A percentile compares a stretch with the other conserved stretches of the same genome.
Conservation (phyloP, 2,797 vertebrate genomes). For the Erpetoichthys calabaricus region DNA sequence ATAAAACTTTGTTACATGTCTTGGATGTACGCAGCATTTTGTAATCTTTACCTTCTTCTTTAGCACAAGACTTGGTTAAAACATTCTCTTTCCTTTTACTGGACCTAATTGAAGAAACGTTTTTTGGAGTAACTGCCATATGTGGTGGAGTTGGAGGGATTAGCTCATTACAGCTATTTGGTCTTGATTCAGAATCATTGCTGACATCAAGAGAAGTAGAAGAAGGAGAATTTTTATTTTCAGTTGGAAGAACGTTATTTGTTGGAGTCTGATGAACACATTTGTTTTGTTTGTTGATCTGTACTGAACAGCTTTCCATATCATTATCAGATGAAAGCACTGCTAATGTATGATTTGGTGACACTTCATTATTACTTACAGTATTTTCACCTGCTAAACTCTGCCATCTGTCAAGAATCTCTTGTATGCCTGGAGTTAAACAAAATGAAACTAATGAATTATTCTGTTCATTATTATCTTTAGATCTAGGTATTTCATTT, state of each 20-base stretch:
- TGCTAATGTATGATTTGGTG: not conserved
- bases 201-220: conserved; percentile 12
- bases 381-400: conserved; percentile 47
- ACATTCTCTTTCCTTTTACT: conserved; percentile 7
- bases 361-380: conserved; percentile 18
- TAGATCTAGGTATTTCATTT: too few relatives aligned
- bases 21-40: conserved; percentile 11
- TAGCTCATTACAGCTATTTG: conserved; percentile 35
- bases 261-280: not conserved
- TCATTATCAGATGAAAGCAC: not conserved
- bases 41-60: conserved; percentile 1
- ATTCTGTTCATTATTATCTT: too few relatives aligned
- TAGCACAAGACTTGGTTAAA: conserved; percentile 1
- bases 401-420: conserved; percentile 70
- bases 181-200: conserved; percentile 24
- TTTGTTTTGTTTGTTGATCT: not conserved
- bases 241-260: conserved; percentile 1
- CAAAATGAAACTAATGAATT: conserved; percentile 26
- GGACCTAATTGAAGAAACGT: conserved; percentile 38
- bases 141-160: conserved; percentile 60
- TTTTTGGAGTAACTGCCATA: conserved; percentile 41
- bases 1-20: conserved; percentile 29
- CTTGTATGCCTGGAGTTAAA: conserved; percentile 72
- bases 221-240: conserved; percentile 1
- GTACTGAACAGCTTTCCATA: not conserved